Evolutionary conservation across 2,797 vertebrate species (phyloP).

Genomic region (Syndactyla subalaris): DNA sequence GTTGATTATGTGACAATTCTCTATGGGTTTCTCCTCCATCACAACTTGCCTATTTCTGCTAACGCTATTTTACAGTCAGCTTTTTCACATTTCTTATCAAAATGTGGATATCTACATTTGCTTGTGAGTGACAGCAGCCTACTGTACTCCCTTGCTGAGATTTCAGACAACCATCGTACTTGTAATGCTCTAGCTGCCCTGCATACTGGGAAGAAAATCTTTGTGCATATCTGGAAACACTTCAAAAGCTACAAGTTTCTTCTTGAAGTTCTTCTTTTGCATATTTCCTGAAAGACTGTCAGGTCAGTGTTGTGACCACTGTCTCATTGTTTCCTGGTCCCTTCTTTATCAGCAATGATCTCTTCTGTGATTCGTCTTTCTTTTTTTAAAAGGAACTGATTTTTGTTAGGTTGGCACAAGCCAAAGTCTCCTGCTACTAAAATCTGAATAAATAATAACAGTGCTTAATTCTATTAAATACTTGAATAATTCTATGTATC

Average conservation of each 20-base stretch:
- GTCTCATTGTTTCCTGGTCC: background rate
- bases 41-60: background rate
- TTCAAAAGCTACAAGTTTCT: background rate
- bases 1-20: background rate
- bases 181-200: background rate
- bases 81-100: background rate
- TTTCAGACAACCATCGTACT: background rate
- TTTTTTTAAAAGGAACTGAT: background rate
- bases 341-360: background rate
- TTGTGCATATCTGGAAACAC: background rate
- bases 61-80: background rate
- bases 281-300: background rate
- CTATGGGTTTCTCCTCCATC: background rate
- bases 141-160: background rate
- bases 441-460: background rate
- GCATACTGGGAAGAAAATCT: background rate
- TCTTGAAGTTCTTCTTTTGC: background rate
- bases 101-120: background rate
- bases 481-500: background rate
- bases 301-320: background rate
- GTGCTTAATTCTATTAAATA: background rate
- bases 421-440: background rate
- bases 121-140: background rate
- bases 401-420: background rate
- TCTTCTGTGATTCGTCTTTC: background rate